Evolutionary conservation across 2,797 vertebrate species (phyloP), one percentile per base, ranked within the genome.

Genomic region (Tympanoctomys barrerae): DNA sequence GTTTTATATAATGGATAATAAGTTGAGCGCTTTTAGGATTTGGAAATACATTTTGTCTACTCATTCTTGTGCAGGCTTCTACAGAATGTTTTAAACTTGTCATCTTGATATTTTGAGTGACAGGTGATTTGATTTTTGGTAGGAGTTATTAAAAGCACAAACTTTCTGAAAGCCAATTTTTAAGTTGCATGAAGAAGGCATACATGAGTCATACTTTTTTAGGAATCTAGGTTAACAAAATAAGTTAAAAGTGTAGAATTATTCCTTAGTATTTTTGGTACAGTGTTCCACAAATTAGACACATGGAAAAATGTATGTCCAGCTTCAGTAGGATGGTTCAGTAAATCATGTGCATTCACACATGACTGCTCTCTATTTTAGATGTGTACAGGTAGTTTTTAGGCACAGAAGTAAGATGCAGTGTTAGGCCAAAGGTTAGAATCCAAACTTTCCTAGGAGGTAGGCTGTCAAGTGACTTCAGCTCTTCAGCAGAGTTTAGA

Each of bases 41-140:
- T 88, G 49, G 68, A 71, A 84, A 75, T 94, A 22, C 26, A 66
- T 95, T 97, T 94, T 59, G 79, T 66, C 54, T 93, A 22, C 52
- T 70, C 12, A 78, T 86, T 87, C 39, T 90, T 18, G 28, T 70
- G 12, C 33, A 80, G 33, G 7, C 42, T 78, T 92, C 59, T 71
- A 92, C 96, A 94, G 54, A 91, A 82, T 77, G 75, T 92, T 88
- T 88, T 61, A n/a, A 82, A 89, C 68, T 87, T 79, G 54, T 70
- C 22, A 52, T 78, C 13, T 82, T 87, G 42, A 52, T 95, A 77
- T 79, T 96, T 87, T 91, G 70, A 90, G 24, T 90, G 92, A 75
- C 21, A 81, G 52, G 54, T 7, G 59, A 16, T 73, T 90, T 75
- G 31, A 70, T 92, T 91, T 71, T 92, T 93, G 42, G 14, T 93